Evolutionary conservation across 2,113 vertebrate genomes (phyloP).

Genomic region (Mobula birostris): DNA sequence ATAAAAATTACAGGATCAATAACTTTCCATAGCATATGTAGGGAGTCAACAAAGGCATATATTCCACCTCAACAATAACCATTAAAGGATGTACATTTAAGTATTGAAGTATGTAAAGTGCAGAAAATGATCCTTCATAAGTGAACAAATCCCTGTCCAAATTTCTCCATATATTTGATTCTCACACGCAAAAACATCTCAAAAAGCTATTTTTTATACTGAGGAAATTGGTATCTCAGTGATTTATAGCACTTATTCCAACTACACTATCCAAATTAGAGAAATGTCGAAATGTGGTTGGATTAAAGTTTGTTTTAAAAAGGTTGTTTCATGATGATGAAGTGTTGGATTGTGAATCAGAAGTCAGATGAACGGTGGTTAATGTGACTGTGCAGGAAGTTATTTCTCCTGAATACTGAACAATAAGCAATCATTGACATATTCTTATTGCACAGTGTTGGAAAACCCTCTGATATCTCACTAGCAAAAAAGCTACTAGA

Average conservation of each 20-base stretch:
- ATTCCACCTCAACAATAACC: too few relatives aligned
- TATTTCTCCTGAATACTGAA: not conserved
- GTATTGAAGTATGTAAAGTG: too few relatives aligned
- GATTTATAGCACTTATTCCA: not conserved
- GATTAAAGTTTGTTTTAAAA: not conserved
- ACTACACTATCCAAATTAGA: not conserved
- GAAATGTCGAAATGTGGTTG: not conserved
- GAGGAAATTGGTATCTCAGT: not conserved
- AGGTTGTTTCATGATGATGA: not conserved
- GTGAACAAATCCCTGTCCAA: too few relatives aligned
- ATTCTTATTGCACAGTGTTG: not conserved
- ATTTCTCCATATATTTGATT: not conserved
- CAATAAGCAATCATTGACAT: not conserved
- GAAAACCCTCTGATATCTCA: not conserved
- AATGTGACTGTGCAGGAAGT: not conserved
- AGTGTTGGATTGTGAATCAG: not conserved
- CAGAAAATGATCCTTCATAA: too few relatives aligned
- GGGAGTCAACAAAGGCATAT: too few relatives aligned
- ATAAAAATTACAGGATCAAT: too few relatives aligned
- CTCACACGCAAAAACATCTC: not conserved
- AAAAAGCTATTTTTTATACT: not conserved
- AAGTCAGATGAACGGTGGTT: not conserved
- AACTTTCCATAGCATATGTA: too few relatives aligned
- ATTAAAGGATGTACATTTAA: too few relatives aligned
- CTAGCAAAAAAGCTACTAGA: not conserved